Evolutionary conservation across 2,113 vertebrate genomes (phyloP).

Genomic region (Rhipidura dahli): DNA sequence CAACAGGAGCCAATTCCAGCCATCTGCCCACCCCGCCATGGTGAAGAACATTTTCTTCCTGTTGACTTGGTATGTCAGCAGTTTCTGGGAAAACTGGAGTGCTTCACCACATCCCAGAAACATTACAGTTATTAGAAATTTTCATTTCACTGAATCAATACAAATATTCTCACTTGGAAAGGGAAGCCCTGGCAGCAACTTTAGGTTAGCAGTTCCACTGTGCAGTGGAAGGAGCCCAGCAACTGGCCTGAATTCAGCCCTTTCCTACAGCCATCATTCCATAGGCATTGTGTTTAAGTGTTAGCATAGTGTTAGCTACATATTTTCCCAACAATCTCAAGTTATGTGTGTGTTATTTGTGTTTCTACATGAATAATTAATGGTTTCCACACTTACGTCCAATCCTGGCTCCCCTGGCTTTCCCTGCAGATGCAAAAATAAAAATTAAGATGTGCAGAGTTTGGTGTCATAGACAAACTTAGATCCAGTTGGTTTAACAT

Average conservation of each 20-base stretch:
- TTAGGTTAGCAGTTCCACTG: not conserved
- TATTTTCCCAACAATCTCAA: not conserved
- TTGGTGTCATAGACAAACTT: not conserved
- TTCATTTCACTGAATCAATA: not conserved
- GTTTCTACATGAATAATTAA: not conserved
- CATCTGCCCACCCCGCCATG: not conserved
- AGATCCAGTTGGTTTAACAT: not conserved
- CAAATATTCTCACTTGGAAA: not conserved
- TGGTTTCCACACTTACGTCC: slow-evolving; percentile 83
- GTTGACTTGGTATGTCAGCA: not conserved
- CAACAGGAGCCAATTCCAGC: not conserved
- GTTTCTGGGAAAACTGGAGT: not conserved
- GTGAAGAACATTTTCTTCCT: not conserved
- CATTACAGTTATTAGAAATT: not conserved
- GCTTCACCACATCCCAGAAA: not conserved
- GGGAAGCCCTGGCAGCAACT: not conserved
- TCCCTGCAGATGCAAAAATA: slow-evolving; percentile 76
- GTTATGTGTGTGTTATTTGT: not conserved
- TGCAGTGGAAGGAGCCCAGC: not conserved
- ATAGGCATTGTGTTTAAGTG: not conserved
- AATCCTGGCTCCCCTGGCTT: slow-evolving; percentile 90
- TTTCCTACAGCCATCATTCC: not conserved
- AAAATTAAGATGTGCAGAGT: not conserved
- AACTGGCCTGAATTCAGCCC: not conserved
- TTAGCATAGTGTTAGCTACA: not conserved